Base-by-base conservation (phyloP, 2,888 invertebrate species). In the Luffia ferchaultella region DNA sequence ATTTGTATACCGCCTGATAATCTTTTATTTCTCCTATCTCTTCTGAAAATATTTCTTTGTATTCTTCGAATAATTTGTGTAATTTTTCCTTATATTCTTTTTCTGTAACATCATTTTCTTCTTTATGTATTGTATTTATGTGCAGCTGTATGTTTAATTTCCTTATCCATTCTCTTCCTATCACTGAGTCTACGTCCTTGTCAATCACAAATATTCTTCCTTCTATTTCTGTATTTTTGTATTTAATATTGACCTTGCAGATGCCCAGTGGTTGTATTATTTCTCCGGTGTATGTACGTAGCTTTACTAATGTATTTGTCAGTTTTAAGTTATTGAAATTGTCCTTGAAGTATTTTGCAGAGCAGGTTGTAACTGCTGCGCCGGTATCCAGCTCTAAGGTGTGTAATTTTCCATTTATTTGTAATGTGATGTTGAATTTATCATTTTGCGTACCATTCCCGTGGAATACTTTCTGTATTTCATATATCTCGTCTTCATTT, bases 91-190 rank as follows among this genome's bases (percentile, higher is more conserved):
- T 17, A 45, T 46, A 56, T 48, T 55, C 52, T 55, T 50, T 50
- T 51, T 52, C 53, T 40, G 47, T 44, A 16, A 53, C 50, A 41
- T 54, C 49, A n/a, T 46, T 42, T 17, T 42, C 51, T 51, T 52
- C 49, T 52, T 41, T 54, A 30, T 30, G 18, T 16, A 55, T 49
- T 18, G 45, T 15, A 42, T 55, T 50, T 17, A 56, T 7, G 1
- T 53, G 41, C 48, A 54, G 52, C 20, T 51, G 44, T 52, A 54
- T 12, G 12, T 54, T 52, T 43, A 54, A 17, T 53, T 52, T 50
- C 16, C 51, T 49, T 30, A 55, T 18, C 54, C 54, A 54, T 46
- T 54, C 53, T 52, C 53, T 51, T 46, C 53, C 53, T 0, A 53
- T 17, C 1, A 55, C 51, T 2, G 54, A 49, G 20, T 56, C 56